phyloP scores from a whole-genome alignment of 2,113 vertebrate genomes.

The Pandion haliaetus region DNA sequence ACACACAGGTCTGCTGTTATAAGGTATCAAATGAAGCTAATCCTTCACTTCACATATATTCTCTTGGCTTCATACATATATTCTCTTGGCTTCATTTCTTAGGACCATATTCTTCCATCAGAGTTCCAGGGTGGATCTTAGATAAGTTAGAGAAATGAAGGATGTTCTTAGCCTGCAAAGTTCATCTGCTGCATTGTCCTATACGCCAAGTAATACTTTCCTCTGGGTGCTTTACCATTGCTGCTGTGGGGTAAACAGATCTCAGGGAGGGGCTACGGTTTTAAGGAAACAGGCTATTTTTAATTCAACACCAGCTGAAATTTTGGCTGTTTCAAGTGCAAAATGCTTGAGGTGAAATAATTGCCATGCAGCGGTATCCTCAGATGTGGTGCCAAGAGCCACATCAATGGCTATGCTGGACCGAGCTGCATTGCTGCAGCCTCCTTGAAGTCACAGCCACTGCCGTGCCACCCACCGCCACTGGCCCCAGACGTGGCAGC shows the following conservation, averaged over 20 bases:
- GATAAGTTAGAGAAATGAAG: neutral
- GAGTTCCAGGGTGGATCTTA: neutral
- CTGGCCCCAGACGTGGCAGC: neutral
- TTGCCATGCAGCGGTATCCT: neutral
- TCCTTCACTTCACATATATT: neutral
- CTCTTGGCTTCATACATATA: neutral
- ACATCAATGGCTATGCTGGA: neutral
- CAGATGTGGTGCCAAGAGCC: constrained; percentile 51
- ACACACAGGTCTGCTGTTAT: neutral
- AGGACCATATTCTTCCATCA: neutral
- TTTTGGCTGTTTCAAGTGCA: constrained; percentile 18
- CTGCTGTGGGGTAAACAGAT: neutral
- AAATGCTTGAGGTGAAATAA: constrained; percentile 46
- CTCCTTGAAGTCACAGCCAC: neutral
- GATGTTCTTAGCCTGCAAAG: neutral
- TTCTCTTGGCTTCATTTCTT: neutral
- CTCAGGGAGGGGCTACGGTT: neutral
- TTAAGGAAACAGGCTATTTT: neutral
- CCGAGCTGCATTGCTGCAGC: neutral
- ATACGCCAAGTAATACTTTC: neutral
- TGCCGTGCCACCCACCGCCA: neutral
- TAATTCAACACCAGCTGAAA: constrained; percentile 23
- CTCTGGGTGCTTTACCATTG: neutral
- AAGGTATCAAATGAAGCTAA: neutral
- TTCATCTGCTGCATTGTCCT: neutral